A percentile compares a stretch with the other conserved stretches of the same genome.
These are phyloP conservation scores for Panagrolaimus sp. DNA, from an alignment of 1,140 invertebrate genomes.

Conservation along the genomic window DNA sequence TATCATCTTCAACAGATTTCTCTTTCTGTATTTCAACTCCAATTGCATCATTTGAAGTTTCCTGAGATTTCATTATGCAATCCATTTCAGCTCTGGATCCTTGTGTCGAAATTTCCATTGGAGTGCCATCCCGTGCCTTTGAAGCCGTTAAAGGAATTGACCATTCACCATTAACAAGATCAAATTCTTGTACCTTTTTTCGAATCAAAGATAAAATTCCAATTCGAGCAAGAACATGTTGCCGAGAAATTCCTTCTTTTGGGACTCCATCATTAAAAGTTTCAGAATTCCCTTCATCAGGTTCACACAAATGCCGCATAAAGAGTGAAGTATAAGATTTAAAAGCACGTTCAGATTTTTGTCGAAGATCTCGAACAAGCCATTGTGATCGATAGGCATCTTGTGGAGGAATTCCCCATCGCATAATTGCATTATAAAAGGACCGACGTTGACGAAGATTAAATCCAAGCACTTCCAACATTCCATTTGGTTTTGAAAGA, in stretches of 20 bases:
- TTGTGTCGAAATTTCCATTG: background rate
- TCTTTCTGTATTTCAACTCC: slow-evolving; percentile 56
- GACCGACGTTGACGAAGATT: slow-evolving; percentile 97
- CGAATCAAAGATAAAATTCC: slow-evolving; percentile 73
- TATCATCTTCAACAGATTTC: slow-evolving; percentile 36
- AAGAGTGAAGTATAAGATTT: slow-evolving; percentile 97
- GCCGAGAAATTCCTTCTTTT: slow-evolving; percentile 89
- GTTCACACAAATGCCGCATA: slow-evolving; percentile 98
- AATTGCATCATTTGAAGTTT: slow-evolving; percentile 52
- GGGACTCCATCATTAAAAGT: slow-evolving; percentile 98
- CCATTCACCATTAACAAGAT: slow-evolving; percentile 92
- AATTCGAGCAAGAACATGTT: slow-evolving; percentile 94
- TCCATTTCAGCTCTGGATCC: slow-evolving; percentile 24
- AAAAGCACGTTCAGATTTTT: slow-evolving; percentile 97
- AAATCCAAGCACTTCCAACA: slow-evolving; percentile 98
- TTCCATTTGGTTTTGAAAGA: slow-evolving; percentile 87
- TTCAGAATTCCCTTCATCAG: slow-evolving; percentile 92
- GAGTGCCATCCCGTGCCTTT: slow-evolving; percentile 34
- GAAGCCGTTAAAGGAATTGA: slow-evolving; percentile 83
- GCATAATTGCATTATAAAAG: slow-evolving; percentile 98
- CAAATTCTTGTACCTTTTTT: slow-evolving; percentile 92
- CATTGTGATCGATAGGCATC: slow-evolving; percentile 97
- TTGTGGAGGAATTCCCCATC: slow-evolving; percentile 99
- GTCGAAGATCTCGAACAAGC: slow-evolving; percentile 66
- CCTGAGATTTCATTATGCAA: slow-evolving; percentile 58